Evolutionary conservation across 2,888 invertebrate species (phyloP).

Genomic region (Watsonalla cultraria): DNA sequence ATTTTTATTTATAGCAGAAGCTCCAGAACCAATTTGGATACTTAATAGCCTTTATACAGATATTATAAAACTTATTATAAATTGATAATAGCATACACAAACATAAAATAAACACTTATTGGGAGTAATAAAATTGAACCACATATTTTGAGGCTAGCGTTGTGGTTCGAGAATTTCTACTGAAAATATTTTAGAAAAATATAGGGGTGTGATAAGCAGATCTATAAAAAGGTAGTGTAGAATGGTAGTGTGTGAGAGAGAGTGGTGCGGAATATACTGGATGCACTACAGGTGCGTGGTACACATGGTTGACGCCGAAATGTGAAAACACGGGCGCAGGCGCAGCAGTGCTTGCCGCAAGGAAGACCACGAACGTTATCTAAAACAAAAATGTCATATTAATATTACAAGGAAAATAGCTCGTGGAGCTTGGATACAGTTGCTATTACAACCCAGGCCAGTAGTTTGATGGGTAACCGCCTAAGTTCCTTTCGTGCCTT

Average conservation of each 20-base stretch:
- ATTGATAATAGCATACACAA: too few relatives aligned
- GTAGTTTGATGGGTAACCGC: too few relatives aligned
- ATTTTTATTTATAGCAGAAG: too few relatives aligned
- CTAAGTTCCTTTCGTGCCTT: too few relatives aligned
- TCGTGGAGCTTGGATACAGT: too few relatives aligned
- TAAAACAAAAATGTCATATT: slow-evolving; percentile 17
- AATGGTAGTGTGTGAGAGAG: slow-evolving; percentile 5
- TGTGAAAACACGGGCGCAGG: slow-evolving; percentile 46
- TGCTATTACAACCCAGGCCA: too few relatives aligned
- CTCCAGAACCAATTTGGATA: too few relatives aligned
- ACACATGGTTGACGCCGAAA: slow-evolving; percentile 14
- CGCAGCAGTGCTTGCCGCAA: slow-evolving; percentile 37
- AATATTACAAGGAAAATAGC: too few relatives aligned
- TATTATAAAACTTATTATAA: too few relatives aligned
- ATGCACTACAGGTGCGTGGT: slow-evolving; percentile 16
- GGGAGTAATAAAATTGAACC: too few relatives aligned
- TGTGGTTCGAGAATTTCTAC: not conserved
- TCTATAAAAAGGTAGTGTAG: not conserved
- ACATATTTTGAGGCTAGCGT: not conserved
- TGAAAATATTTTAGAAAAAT: not conserved
- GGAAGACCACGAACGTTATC: slow-evolving; percentile 32
- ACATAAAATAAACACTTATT: too few relatives aligned
- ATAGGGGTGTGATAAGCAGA: not conserved
- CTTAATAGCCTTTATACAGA: too few relatives aligned
- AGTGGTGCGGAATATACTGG: slow-evolving; percentile 14